phyloP scores from a whole-genome alignment of 1,140 invertebrate genomes.

The Penaeus vannamei region DNA sequence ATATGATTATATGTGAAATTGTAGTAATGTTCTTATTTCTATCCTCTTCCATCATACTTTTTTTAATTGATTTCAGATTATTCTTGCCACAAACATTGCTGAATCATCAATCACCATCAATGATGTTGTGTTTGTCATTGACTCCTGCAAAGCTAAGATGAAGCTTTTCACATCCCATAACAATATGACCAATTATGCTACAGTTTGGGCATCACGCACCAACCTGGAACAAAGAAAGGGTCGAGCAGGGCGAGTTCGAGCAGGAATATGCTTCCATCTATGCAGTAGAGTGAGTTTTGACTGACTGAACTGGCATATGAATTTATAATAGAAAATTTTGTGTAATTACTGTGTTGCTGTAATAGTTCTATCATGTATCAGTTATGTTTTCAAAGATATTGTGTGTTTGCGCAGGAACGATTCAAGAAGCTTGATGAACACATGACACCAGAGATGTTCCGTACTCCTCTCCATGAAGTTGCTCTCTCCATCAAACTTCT shows the following conservation, averaged over 20 bases:
- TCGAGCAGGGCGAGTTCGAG: constrained; percentile 88
- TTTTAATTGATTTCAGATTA: constrained; percentile 76
- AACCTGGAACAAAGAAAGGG: constrained; percentile 94
- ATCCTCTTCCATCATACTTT: neutral
- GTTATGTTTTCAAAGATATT: constrained; percentile 32
- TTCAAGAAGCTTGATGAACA: constrained; percentile 88
- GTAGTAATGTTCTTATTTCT: too few species aligned
- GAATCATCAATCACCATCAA: constrained; percentile 97
- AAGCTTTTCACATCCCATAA: constrained; percentile 96
- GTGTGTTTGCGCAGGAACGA: constrained; percentile 74
- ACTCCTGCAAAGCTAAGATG: constrained; percentile 95
- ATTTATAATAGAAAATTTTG: neutral
- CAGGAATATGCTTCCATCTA: constrained; percentile 91
- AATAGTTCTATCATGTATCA: too few species aligned
- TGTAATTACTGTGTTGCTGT: neutral
- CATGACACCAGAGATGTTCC: constrained; percentile 95
- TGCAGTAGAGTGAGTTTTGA: constrained; percentile 76
- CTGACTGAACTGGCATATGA: constrained; percentile 70
- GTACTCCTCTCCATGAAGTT: constrained; percentile 93
- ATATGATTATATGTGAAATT: too few species aligned
- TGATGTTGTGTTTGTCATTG: constrained; percentile 96
- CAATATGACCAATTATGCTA: constrained; percentile 95
- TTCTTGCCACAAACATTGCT: constrained; percentile 92
- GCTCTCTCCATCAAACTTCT: constrained; percentile 88
- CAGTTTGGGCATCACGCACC: constrained; percentile 92